Evolutionary conservation across 2,797 vertebrate genomes (phyloP), one percentile per base, ranked within the genome.

Genomic region (Champsocephalus gunnari): DNA sequence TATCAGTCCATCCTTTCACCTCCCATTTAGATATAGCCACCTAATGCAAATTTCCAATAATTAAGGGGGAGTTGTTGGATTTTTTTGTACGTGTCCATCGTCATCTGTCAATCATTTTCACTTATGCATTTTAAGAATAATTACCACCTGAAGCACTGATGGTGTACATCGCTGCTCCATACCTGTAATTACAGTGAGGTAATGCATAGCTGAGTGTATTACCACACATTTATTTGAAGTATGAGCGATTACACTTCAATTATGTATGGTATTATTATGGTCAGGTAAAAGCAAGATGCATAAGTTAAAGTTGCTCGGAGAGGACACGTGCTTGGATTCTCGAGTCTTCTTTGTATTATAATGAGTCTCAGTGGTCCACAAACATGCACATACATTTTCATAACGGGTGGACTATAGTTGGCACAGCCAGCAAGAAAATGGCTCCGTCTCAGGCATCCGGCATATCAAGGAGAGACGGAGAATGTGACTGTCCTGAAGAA

Each of bases 321-420:
- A 76, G 73, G 79, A 86, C 72, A 59, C 73, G 14, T 10, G 43
- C 77, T 71, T 65, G 72, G 59, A 80, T 68, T 50, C 16, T 84
- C 47, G 44, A 59, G 74, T 84, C 81, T 69, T 75, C 79, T 84
- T 81, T 80, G 80, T 84, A 81, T 82, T 84, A 84, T 85, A 85
- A 84, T 86, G 79, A 87, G 71, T 83, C 85, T 87, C 81, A 12
- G 14, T 69, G 82, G 85, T 90, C 79, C 80, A 73, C 80, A 88
- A 89, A 88, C 82, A 85, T 81, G 71, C 38, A 74, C 78, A 87
- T 89, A 86, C n/a, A 87, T 91, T 89, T 90, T 90, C 83, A 87
- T 82, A 88, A 89, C 75, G 86, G 81, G 81, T 80, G 83, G 86
- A 84, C 73, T 47, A 14, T 11, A 58, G 66, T 80, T 90, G 86